Evolutionary conservation across 2,113 vertebrate species (phyloP).

Genomic region (Willisornis vidua): DNA sequence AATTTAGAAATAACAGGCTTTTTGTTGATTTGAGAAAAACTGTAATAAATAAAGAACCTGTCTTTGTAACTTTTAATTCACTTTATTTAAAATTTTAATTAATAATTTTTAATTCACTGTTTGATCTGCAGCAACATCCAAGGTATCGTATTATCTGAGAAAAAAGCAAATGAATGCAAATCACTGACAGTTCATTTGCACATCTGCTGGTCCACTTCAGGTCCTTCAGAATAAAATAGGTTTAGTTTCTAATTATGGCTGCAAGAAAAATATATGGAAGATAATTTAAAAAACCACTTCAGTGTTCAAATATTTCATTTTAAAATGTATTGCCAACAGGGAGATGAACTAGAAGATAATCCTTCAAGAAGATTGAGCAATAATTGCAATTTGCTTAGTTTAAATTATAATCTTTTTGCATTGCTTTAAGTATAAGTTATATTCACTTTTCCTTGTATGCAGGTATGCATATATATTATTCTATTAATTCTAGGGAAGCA

Average conservation of each 20-base stretch:
- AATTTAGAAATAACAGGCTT: not conserved
- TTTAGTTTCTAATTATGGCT: slow-evolving; percentile 61
- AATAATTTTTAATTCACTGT: slow-evolving; percentile 45
- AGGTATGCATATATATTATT: slow-evolving; percentile 39
- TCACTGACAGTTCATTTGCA: slow-evolving; percentile 44
- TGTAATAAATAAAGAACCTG: not conserved
- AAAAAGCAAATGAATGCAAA: slow-evolving; percentile 49
- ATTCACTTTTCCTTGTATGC: slow-evolving; percentile 27
- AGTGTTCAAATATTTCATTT: slow-evolving; percentile 66
- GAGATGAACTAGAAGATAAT: slow-evolving; percentile 68
- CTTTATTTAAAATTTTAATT: slow-evolving; percentile 49
- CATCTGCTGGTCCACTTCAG: slow-evolving; percentile 51
- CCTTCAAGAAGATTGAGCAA: slow-evolving; percentile 57
- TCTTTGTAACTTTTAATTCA: slow-evolving; percentile 14
- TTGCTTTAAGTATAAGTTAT: slow-evolving; percentile 52
- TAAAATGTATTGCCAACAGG: slow-evolving; percentile 61
- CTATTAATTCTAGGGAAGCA: slow-evolving; percentile 44
- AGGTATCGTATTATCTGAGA: slow-evolving; percentile 45
- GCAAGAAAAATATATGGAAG: slow-evolving; percentile 48
- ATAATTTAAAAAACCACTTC: slow-evolving; percentile 63
- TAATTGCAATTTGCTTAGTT: slow-evolving; percentile 67
- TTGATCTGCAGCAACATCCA: slow-evolving; percentile 50
- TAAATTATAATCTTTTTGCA: slow-evolving; percentile 60
- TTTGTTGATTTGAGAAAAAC: not conserved
- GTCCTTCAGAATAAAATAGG: slow-evolving; percentile 62